Evolutionary conservation across 2,888 invertebrate species (phyloP).

Genomic region (Mamestra brassicae): DNA sequence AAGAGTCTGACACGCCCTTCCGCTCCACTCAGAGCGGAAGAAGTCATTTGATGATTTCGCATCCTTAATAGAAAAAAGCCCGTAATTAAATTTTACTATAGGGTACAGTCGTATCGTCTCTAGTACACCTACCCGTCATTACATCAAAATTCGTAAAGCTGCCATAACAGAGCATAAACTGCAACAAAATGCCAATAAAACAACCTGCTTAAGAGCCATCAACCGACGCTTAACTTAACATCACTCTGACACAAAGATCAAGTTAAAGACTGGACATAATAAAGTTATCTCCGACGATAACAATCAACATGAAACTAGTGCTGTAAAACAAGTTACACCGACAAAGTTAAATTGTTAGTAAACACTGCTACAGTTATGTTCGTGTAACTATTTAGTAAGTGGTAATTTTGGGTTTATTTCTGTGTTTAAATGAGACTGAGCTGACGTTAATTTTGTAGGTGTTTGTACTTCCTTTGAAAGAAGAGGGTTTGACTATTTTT

Average conservation of each 20-base stretch:
- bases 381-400: slow-evolving; percentile 59
- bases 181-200: slow-evolving; percentile 3
- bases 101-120: too few species aligned
- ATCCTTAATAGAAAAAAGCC: too few species aligned
- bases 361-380: slow-evolving; percentile 50
- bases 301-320: slow-evolving; percentile 62
- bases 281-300: slow-evolving; percentile 59
- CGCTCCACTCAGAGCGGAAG: too few species aligned
- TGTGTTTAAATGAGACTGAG: slow-evolving; percentile 9
- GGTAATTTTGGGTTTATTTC: slow-evolving; percentile 46
- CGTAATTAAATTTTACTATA: too few species aligned
- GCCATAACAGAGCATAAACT: too few species aligned
- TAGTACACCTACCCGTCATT: too few species aligned
- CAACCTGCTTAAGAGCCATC: neutral
- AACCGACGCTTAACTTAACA: slow-evolving; percentile 16
- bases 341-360: slow-evolving; percentile 70
- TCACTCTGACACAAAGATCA: slow-evolving; percentile 36
- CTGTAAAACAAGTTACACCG: slow-evolving; percentile 65
- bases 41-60: too few species aligned
- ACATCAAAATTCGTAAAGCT: too few species aligned
- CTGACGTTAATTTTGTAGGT: slow-evolving; percentile 7
- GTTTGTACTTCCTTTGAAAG: neutral
- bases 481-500: neutral
- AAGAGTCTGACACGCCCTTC: too few species aligned
- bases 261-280: slow-evolving; percentile 56